Conservation (phyloP, 1,140 invertebrate species). For the Onthophagus taurus region DNA sequence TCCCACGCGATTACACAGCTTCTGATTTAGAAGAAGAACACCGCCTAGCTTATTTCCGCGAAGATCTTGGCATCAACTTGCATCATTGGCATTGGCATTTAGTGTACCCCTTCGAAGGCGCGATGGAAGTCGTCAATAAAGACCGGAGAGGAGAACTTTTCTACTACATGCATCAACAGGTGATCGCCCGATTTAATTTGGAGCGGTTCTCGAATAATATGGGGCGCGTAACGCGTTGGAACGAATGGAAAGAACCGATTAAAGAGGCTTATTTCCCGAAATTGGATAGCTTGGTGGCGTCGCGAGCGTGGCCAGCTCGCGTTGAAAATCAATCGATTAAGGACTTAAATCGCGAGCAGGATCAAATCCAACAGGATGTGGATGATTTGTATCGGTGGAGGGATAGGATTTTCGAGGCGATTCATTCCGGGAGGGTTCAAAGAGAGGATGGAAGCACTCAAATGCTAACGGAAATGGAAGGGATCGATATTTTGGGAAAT, state of each 20-base stretch:
- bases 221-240: slow-evolving; percentile 46
- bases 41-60: slow-evolving; percentile 62
- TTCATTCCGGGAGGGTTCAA: slow-evolving; percentile 48
- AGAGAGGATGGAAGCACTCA: background rate
- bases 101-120: slow-evolving; percentile 58
- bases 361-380: slow-evolving; percentile 57
- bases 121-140: slow-evolving; percentile 48
- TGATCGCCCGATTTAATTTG: slow-evolving; percentile 58
- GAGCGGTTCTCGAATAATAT: slow-evolving; percentile 55
- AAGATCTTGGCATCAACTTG: slow-evolving; percentile 61
- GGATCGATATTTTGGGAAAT: slow-evolving; percentile 43
- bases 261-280: slow-evolving; percentile 62
- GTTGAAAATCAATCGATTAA: slow-evolving; percentile 47
- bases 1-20: slow-evolving; percentile 63
- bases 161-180: slow-evolving; percentile 68
- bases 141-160: slow-evolving; percentile 63
- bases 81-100: slow-evolving; percentile 80
- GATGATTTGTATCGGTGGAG: slow-evolving; percentile 63
- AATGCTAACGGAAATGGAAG: slow-evolving; percentile 28
- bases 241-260: slow-evolving; percentile 52
- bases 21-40: slow-evolving; percentile 63
- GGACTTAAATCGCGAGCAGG: slow-evolving; percentile 56
- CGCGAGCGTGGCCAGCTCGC: slow-evolving; percentile 52
- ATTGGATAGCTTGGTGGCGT: slow-evolving; percentile 52
- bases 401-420: slow-evolving; percentile 63